Evolutionary conservation across 2,113 vertebrate species (phyloP), one percentile per base, ranked within the genome.

Genomic region (Amblyornis subalaris): DNA sequence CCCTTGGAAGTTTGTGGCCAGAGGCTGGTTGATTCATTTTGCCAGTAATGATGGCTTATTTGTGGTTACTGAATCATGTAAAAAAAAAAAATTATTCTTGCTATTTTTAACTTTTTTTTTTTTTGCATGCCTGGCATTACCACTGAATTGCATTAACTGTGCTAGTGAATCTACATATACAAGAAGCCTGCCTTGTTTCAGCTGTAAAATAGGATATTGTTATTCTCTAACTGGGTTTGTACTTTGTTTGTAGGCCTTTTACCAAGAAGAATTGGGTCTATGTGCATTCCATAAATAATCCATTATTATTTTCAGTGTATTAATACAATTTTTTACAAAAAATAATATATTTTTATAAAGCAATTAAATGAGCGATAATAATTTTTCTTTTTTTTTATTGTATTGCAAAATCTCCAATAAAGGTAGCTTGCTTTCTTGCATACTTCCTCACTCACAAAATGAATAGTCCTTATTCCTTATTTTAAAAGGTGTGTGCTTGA

Each of bases 21-120:
- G 67, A 84, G 72, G 84, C 78, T 96, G 73, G 24, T 90, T 96
- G 65, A 91, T 88, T 95, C 29, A 91, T 88, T 94, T 96, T 91
- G 44, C 65, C 64, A 64, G 74, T 80, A 93, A 92, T 82, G 62
- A 94, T 73, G 47, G 57, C 35, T 94, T 96, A 91, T 95, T 92
- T 95, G 51, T 91, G 86, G 77, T 93, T 94, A 96, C 65, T 11
- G 28, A 93, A 92, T 92, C 57, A 90, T 62, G 33, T 4, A 42
- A 58, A 42, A 26, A n/a, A 51, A 58, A 54, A 48, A 66, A 69
- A 8, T 29, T 77, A 89, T 87, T 83, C 31, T 80, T 84, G 19
- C 84, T 96, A 84, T 95, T 95, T 96, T 96, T 94, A 93, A 64
- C 35, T 29, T 64, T 51, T 40, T 88, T 40, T 88, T 38, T 38